Conservation (phyloP, 2,113 vertebrate species). For the Rhadina sibilatrix region DNA sequence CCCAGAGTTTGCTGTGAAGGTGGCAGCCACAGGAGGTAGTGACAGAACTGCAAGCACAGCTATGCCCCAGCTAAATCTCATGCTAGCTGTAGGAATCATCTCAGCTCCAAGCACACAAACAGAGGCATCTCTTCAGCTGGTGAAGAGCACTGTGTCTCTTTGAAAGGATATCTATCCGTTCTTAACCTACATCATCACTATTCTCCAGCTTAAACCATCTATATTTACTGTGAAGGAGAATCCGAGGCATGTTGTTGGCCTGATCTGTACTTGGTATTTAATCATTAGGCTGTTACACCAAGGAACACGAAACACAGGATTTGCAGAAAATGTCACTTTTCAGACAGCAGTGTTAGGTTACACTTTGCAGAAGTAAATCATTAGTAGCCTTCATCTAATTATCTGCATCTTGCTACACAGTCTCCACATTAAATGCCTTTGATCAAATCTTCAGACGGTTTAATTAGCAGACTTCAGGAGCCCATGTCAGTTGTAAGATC, state of each 20-base stretch:
- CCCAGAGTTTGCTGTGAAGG: background rate
- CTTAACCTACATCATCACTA: background rate
- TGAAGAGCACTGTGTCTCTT: background rate
- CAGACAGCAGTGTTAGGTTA: background rate
- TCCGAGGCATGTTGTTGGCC: background rate
- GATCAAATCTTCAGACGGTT: slow-evolving; percentile 15
- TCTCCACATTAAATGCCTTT: slow-evolving; percentile 23
- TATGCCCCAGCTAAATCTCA: background rate
- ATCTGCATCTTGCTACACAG: slow-evolving; percentile 22
- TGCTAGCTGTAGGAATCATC: background rate
- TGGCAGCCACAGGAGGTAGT: background rate
- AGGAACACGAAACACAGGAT: background rate
- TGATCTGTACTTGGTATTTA: background rate
- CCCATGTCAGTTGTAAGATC: background rate
- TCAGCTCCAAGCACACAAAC: background rate
- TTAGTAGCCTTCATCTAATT: slow-evolving; percentile 52
- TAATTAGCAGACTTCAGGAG: slow-evolving; percentile 42
- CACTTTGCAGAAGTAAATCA: slow-evolving; percentile 4
- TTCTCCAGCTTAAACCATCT: background rate
- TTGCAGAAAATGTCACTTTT: background rate
- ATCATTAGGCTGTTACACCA: background rate
- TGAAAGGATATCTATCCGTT: background rate
- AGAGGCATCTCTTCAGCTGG: background rate
- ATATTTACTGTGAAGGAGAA: background rate
- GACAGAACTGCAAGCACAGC: background rate